A percentile compares a stretch with the other conserved stretches of the same genome.
phyloP scores from a whole-genome alignment of 2,113 vertebrate genomes.

The Argyrosomus japonicus region DNA sequence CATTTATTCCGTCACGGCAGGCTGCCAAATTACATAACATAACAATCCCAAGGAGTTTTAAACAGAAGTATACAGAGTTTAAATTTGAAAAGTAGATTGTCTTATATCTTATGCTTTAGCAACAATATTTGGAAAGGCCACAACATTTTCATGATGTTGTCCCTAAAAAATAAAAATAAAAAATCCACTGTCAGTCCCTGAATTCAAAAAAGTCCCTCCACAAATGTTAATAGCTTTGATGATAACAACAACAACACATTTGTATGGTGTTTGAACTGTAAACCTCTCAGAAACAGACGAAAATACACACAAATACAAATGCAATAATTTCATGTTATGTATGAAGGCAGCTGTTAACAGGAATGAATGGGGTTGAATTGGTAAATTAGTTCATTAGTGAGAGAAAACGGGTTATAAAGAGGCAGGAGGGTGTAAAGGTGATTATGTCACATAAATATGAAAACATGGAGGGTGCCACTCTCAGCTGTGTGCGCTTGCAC shows the following conservation, averaged over 20 bases:
- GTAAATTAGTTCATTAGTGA: slow-evolving; percentile 24
- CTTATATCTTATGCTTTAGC: no score
- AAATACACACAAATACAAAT: not conserved
- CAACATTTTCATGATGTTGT: no score
- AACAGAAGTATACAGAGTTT: not conserved
- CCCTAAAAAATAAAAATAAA: no score
- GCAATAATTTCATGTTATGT: not conserved
- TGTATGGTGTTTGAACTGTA: not conserved
- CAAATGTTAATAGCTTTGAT: not conserved
- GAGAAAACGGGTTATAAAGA: slow-evolving; percentile 15
- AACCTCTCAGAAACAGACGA: not conserved
- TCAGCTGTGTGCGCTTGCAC: slow-evolving; percentile 34
- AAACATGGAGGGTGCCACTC: slow-evolving; percentile 8
- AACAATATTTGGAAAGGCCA: no score
- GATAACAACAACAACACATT: no score
- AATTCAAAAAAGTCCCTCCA: not conserved
- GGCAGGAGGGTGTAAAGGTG: slow-evolving; percentile 32
- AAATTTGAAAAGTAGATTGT: not conserved
- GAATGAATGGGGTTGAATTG: no score
- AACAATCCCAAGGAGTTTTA: not conserved
- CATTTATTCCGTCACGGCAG: not conserved
- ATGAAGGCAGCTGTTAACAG: not conserved
- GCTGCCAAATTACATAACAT: not conserved
- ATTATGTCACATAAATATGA: slow-evolving; percentile 28
- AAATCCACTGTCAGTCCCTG: no score